Conservation (phyloP, 30 jellyfish, hydroid and myxozoan genomes). For the Hydractinia echinata region DNA sequence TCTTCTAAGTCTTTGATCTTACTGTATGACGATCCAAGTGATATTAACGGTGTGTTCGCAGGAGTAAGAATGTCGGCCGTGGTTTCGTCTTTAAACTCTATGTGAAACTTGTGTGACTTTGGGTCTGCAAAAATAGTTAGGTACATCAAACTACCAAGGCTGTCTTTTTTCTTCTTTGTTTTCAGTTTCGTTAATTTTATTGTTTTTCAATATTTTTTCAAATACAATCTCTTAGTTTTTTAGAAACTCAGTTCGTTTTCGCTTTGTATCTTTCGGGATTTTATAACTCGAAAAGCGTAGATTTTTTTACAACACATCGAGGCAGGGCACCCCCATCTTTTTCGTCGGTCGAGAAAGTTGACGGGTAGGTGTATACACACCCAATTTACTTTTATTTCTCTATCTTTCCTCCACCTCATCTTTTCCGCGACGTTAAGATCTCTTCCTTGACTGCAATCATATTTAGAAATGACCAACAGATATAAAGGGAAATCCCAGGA, state of each 20-base stretch:
- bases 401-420: background rate
- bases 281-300: conserved; percentile 16
- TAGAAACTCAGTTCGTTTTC: conserved; percentile 23
- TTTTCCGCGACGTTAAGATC: conserved; percentile 18
- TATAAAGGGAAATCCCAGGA: conserved; percentile 32
- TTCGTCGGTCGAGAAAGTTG: conserved; percentile 33
- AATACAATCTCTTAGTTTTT: background rate
- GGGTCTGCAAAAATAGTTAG: conserved; percentile 28
- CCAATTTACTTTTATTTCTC: background rate
- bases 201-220: background rate
- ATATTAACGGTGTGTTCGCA: background rate
- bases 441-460: conserved; percentile 34
- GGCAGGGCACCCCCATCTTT: conserved; percentile 39
- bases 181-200: background rate
- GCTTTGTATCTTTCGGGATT: conserved; percentile 21
- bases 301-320: conserved; percentile 5
- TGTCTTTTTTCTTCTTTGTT: background rate
- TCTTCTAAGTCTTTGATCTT: conserved; percentile 23
- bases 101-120: conserved; percentile 17
- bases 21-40: conserved; percentile 16
- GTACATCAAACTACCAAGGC: conserved; percentile 27
- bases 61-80: background rate
- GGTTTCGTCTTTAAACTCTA: background rate
- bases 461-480: conserved; percentile 24
- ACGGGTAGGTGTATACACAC: conserved; percentile 7